phyloP scores from a whole-genome alignment of 1,140 invertebrate species.

The Drosophila funebris region DNA sequence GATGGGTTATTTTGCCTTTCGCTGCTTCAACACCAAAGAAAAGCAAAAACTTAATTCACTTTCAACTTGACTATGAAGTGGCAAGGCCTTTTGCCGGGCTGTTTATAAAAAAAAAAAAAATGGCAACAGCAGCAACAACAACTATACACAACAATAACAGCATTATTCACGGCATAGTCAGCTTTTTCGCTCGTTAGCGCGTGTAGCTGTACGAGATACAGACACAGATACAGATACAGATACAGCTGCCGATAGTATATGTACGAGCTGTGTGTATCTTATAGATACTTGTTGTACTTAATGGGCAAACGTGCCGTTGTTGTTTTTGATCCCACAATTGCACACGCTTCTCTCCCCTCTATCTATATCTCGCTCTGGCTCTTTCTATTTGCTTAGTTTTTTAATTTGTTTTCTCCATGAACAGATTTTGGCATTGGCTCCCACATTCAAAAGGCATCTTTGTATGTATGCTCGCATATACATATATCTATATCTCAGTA shows the following conservation, averaged over 20 bases:
- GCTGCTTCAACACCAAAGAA: constrained; percentile 45
- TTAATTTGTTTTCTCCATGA: constrained; percentile 48
- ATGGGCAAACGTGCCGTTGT: constrained; percentile 47
- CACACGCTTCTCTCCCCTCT: neutral
- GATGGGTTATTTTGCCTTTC: constrained; percentile 36
- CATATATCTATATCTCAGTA: constrained; percentile 6
- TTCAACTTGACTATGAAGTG: constrained; percentile 60
- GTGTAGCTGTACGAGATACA: too few species aligned
- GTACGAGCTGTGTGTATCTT: constrained; percentile 38
- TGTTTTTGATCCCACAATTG: constrained; percentile 15
- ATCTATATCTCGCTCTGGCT: neutral
- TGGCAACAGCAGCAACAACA: constrained; percentile 30
- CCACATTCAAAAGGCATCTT: constrained; percentile 31
- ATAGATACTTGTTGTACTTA: constrained; percentile 53
- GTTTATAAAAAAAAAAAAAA: constrained; percentile 37
- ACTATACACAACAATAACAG: constrained; percentile 37
- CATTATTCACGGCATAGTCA: constrained; percentile 44
- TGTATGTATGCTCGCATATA: neutral
- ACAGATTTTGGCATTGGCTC: constrained; percentile 52
- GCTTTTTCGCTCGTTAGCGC: constrained; percentile 53
- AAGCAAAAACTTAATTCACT: constrained; percentile 72
- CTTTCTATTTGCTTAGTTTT: constrained; percentile 14
- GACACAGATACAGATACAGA: constrained; percentile 14
- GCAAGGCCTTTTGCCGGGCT: constrained; percentile 44
- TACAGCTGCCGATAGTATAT: constrained; percentile 14